Percentiles rank a stretch among this genome's conserved stretches.
Evolutionary conservation across 1,140 invertebrate species (phyloP).

Genomic region (Chrysoperla carnea): DNA sequence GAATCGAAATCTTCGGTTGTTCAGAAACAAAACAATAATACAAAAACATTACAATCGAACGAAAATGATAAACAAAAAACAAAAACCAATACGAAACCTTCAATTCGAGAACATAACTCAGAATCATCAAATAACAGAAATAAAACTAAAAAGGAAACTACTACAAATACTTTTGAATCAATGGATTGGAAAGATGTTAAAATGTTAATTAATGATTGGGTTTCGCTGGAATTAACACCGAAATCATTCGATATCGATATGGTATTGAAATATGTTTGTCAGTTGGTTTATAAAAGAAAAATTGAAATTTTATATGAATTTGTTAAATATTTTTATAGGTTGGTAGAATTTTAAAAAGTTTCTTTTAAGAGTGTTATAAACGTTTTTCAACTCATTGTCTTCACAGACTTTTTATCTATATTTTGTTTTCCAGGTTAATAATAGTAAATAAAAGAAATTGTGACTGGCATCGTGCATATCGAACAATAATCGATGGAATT

Average conservation of each 20-base stretch:
- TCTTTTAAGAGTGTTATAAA: too few species aligned
- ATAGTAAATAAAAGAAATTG: conserved; percentile 13
- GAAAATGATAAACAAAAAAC: not conserved
- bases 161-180: not conserved
- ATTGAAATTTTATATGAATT: conserved; percentile 18
- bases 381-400: too few species aligned
- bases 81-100: not conserved
- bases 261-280: conserved; percentile 19
- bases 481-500: conserved; percentile 13
- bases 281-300: conserved; percentile 14
- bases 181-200: conserved; percentile 17
- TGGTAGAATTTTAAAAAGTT: conserved; percentile 2
- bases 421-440: conserved; percentile 13
- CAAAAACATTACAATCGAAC: conserved; percentile 7
- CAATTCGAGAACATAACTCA: too few species aligned
- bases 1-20: not conserved
- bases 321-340: conserved; percentile 23
- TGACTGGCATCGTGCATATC: conserved; percentile 22
- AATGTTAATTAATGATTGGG: conserved; percentile 22
- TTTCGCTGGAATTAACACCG: conserved; percentile 16
- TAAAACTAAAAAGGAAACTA: too few species aligned
- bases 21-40: conserved; percentile 5
- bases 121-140: not conserved
- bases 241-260: conserved; percentile 21
- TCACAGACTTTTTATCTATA: too few species aligned